These are phyloP conservation scores for Acheta domesticus DNA, from an alignment of 2,888 invertebrate species.

Conservation along the genomic window DNA sequence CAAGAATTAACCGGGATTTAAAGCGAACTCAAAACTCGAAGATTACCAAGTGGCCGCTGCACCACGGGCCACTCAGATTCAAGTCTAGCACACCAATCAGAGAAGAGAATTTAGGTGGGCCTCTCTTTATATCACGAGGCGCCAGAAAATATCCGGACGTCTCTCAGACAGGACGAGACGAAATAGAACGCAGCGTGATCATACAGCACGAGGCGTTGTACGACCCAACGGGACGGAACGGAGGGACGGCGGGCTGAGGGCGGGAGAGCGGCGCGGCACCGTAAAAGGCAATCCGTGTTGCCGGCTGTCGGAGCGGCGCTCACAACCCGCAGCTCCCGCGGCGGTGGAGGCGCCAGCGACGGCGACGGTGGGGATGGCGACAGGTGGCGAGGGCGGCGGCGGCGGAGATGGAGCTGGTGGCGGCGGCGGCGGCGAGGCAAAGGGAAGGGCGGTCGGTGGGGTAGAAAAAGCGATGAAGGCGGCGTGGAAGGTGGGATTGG, in stretches of 20 bases:
- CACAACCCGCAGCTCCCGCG: neutral
- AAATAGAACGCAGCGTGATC: no score
- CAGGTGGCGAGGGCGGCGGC: neutral
- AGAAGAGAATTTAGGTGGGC: no score
- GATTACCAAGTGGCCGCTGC: no score
- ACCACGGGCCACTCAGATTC: no score
- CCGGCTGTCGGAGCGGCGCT: slow-evolving; percentile 8
- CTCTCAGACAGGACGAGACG: neutral
- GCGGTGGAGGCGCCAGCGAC: neutral
- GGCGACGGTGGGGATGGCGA: neutral
- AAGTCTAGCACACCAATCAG: no score
- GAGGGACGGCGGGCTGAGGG: neutral
- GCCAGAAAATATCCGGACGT: neutral
- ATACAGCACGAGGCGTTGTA: no score
- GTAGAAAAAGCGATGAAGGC: neutral
- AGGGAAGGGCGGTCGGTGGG: neutral
- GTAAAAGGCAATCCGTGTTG: slow-evolving; percentile 5
- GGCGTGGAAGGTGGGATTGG: neutral
- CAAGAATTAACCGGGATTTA: no score
- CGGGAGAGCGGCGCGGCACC: neutral
- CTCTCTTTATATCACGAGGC: no score
- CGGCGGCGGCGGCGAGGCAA: neutral
- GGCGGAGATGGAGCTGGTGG: neutral
- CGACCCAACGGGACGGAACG: neutral
- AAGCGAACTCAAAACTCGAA: no score